phyloP scores from a whole-genome alignment of 2,797 vertebrate species.

The Tenualosa thibaudeaui region DNA sequence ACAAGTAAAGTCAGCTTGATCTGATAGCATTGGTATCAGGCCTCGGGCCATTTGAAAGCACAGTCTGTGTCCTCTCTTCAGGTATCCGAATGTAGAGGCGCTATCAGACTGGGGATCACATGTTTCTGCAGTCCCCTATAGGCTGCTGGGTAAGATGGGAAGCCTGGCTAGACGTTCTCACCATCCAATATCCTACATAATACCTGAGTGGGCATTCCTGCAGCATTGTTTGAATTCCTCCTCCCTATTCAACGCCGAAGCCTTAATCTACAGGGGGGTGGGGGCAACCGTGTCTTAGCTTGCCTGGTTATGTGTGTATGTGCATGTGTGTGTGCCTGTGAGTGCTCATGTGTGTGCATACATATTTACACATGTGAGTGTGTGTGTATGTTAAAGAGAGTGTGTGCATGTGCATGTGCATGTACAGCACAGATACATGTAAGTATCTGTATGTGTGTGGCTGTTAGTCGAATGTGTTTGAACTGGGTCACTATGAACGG shows the following conservation, averaged over 20 bases:
- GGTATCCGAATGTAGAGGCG: neutral
- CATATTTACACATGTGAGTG: conserved; percentile 28
- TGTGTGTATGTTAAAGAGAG: conserved; percentile 27
- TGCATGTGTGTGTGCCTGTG: conserved; percentile 30
- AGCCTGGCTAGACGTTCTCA: conserved; percentile 19
- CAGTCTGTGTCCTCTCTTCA: neutral
- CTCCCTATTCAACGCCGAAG: conserved; percentile 43
- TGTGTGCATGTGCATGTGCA: neutral
- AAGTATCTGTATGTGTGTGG: neutral
- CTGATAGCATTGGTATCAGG: neutral
- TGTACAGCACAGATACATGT: neutral
- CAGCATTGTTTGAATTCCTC: conserved; percentile 67
- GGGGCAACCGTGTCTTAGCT: conserved; percentile 47
- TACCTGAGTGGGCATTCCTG: conserved; percentile 72
- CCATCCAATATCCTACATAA: conserved; percentile 59
- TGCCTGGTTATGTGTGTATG: conserved; percentile 32
- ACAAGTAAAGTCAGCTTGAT: neutral
- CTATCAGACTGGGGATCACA: neutral
- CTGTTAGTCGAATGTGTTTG: neutral
- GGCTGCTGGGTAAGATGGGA: neutral
- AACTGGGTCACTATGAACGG: neutral
- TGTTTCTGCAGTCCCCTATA: neutral
- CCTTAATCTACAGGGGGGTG: conserved; percentile 56
- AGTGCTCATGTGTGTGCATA: neutral
- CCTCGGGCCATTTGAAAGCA: neutral